These are phyloP conservation scores for Huso huso DNA, from an alignment of 2,797 vertebrate species.

Conservation along the genomic window DNA sequence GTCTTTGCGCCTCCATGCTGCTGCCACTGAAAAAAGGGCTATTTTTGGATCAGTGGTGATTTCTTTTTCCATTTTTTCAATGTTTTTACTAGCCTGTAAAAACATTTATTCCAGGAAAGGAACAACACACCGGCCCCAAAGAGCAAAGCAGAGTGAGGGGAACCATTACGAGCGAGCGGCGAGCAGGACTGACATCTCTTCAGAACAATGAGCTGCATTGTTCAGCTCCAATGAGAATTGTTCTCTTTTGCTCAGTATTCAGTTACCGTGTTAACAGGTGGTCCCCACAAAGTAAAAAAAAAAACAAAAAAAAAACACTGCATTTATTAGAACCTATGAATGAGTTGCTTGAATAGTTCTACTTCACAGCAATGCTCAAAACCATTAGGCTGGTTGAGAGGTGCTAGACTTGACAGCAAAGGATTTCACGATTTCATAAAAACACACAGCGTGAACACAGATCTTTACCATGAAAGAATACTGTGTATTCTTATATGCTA, in stretches of 20 bases:
- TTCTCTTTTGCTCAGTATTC: slow-evolving; percentile 30
- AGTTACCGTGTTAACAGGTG: slow-evolving; percentile 39
- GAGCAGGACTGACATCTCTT: slow-evolving; percentile 36
- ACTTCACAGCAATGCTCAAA: slow-evolving; percentile 14
- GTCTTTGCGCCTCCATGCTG: background rate
- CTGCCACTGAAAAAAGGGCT: slow-evolving; percentile 36
- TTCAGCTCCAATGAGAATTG: slow-evolving; percentile 22
- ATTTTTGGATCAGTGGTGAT: slow-evolving; percentile 50
- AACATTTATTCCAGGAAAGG: slow-evolving; percentile 50
- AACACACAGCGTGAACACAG: background rate
- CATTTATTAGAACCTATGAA: slow-evolving; percentile 41
- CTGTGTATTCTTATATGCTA: too few species aligned
- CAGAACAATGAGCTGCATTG: slow-evolving; percentile 43
- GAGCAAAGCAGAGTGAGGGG: slow-evolving; percentile 33
- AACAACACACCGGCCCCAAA: slow-evolving; percentile 31
- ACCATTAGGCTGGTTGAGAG: slow-evolving; percentile 18
- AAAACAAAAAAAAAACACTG: slow-evolving; percentile 30
- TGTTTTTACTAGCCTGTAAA: slow-evolving; percentile 67
- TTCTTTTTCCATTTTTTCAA: slow-evolving; percentile 44
- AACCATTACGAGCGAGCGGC: slow-evolving; percentile 11
- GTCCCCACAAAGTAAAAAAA: slow-evolving; percentile 25
- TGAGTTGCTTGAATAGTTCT: slow-evolving; percentile 28
- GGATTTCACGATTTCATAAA: slow-evolving; percentile 3
- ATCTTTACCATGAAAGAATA: background rate
- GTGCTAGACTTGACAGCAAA: slow-evolving; percentile 16